A percentile compares a stretch with the other conserved stretches of the same genome.
Evolutionary conservation across 2,888 invertebrate genomes (phyloP).

Genomic region (Clitarchus hookeri): DNA sequence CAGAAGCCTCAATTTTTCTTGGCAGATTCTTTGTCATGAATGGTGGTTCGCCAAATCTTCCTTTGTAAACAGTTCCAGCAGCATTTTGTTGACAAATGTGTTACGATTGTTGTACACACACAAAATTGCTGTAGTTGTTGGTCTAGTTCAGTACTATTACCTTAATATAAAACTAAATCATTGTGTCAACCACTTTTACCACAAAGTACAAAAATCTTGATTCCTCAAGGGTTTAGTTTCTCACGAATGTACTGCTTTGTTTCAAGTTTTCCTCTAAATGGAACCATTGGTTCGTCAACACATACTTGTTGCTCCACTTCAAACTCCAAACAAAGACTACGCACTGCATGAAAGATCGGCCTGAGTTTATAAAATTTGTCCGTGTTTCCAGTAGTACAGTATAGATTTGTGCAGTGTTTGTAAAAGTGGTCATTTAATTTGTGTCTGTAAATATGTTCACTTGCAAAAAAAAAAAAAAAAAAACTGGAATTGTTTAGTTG

Average conservation of each 20-base stretch:
- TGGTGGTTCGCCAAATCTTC: slow-evolving; percentile 16
- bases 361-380: slow-evolving; percentile 45
- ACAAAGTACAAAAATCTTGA: not conserved
- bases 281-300: slow-evolving; percentile 45
- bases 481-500: not conserved
- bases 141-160: too few species aligned
- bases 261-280: slow-evolving; percentile 42
- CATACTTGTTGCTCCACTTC: slow-evolving; percentile 38
- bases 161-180: too few species aligned
- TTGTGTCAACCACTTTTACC: too few species aligned
- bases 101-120: slow-evolving; percentile 36
- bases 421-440: slow-evolving; percentile 37
- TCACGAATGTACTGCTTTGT: slow-evolving; percentile 29
- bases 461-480: slow-evolving; percentile 16
- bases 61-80: not conserved
- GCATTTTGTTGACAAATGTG: slow-evolving; percentile 38
- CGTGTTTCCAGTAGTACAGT: slow-evolving; percentile 33
- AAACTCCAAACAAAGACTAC: slow-evolving; percentile 40
- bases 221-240: slow-evolving; percentile 34
- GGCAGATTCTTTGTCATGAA: slow-evolving; percentile 4
- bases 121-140: too few species aligned
- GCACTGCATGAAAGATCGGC: slow-evolving; percentile 43
- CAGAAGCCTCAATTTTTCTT: slow-evolving; percentile 4
- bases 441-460: slow-evolving; percentile 41
- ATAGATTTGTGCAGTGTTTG: slow-evolving; percentile 38